Base-by-base conservation (phyloP, 2,797 vertebrate species). In the Arremon aurantiirostris region DNA sequence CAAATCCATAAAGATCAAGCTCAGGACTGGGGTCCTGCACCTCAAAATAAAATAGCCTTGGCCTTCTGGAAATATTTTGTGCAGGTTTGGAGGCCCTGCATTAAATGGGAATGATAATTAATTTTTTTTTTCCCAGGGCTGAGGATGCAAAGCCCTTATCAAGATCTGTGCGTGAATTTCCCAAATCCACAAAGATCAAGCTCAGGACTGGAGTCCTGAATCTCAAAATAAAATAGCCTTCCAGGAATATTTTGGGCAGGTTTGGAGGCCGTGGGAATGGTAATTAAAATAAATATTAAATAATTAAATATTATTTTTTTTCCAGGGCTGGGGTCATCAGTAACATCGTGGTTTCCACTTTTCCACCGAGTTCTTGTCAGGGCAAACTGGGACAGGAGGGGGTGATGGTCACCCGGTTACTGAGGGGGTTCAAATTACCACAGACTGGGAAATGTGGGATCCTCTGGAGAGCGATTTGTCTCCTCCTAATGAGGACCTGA, bases 11-110 rank as follows among this genome's bases (percentile, higher is more conserved):
- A 55, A 21, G 39, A 64, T 28, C 23, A 5, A 24, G 8, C 8
- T 61, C 39, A 2, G n/a, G 13, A 2, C 0, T 14, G 46, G 11
- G 6, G 9, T 42, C 16, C 11, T 14, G 46, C 22, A 4, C 2
- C 53, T 55, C 69, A 20, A 37, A 34, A 77, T 53, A 11, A 59
- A 28, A 8, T 2, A 11, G 1, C 17, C 42, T n/a, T 9, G 18
- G 26, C 20, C 10, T 42, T 26, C 26, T 15, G 2, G 32, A 27
- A 35, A 4, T 4, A 3, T 18, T 39, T 3, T 4, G 32, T 7
- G 30, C 23, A 2, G 28, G 11, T 78, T 64, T 44, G 41, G 81
- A 41, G 37, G n/a, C 21, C 3, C n/a, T 21, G 30, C 41, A 9
- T 79, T 35, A 46, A 41, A 12, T 3, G 13, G 26, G 41, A 52